Base-by-base conservation (phyloP, 2,113 vertebrate genomes). In the Cynopterus brachyotis region DNA sequence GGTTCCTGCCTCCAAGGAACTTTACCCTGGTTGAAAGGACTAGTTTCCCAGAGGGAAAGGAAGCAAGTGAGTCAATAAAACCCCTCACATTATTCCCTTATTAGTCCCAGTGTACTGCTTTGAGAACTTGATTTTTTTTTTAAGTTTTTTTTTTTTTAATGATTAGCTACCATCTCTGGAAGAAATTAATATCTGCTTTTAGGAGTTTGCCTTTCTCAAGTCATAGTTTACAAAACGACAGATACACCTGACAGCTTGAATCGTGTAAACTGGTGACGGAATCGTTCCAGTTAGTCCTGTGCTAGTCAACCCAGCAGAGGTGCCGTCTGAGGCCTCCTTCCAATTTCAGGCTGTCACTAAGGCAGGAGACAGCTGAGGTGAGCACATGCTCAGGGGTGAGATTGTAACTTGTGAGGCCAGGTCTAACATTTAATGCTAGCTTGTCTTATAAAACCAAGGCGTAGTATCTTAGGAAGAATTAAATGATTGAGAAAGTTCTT, bases 361-460 rank as follows among this genome's bases (percentile, higher is more conserved):
- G 40, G 7, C 16, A 45, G 40, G 37, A 60, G 37, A 57, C 73
- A 57, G 45, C 40, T 5, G 42, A 83, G 67, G 81, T 17, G 6
- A 59, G 70, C 47, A 24, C 53, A 24, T 0, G 28, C 55, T 87
- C 35, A 62, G 55, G 72, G 4, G 62, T 2, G 15, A 55, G 57
- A 4, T 59, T 86, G 22, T 32, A 59, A 81, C 96, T 35, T 91
- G 96, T 88, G 35, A 30, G 50, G 73, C 84, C 96, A 85, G 59
- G 81, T 64, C 72, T 88, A 88, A 59, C 28, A 24, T 45, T 80
- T 94, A 70, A 94, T 13, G 30, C 84, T 32, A 60, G 72, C 26
- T 28, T 87, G 47, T 69, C n/a, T 76, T 83, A 88, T 8, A 73
- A 86, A 96, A 85, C 40, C 72, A 67, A 89, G 66, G 53, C 37